These are phyloP conservation scores for Acanthurus leucopareius DNA, from an alignment of 2,797 vertebrate genomes.

Conservation along the genomic window DNA sequence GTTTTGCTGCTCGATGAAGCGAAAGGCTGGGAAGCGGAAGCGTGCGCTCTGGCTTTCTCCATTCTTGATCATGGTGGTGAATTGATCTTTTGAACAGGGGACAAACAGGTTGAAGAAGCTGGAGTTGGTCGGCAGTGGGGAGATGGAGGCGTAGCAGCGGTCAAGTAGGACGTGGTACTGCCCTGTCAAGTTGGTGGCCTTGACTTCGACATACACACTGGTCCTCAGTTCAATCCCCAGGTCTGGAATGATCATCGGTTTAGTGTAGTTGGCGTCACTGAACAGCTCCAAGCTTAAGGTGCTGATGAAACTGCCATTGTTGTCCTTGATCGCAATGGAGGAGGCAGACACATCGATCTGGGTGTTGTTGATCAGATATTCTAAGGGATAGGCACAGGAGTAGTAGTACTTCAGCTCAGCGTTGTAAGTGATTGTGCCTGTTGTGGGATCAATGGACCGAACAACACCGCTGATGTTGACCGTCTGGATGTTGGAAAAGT, in stretches of 20 bases:
- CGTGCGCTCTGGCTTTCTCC: constrained; percentile 80
- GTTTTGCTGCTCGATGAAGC: constrained; percentile 86
- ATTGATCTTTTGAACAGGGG: constrained; percentile 77
- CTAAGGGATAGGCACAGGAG: constrained; percentile 85
- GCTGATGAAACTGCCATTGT: constrained; percentile 88
- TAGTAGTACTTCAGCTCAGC: constrained; percentile 86
- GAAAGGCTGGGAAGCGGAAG: constrained; percentile 85
- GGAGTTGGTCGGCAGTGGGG: constrained; percentile 73
- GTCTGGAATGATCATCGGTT: constrained; percentile 70
- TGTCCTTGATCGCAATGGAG: constrained; percentile 83
- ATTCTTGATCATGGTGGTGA: constrained; percentile 81
- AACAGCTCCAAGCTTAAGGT: constrained; percentile 83
- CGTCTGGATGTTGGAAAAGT: constrained; percentile 85
- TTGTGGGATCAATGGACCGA: constrained; percentile 76
- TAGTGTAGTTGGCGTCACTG: constrained; percentile 68
- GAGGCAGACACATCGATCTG: constrained; percentile 82
- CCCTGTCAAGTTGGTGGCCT: constrained; percentile 84
- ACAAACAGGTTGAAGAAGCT: constrained; percentile 85
- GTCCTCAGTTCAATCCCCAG: constrained; percentile 82
- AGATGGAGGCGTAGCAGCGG: constrained; percentile 85
- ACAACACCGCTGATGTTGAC: constrained; percentile 85
- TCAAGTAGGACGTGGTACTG: constrained; percentile 86
- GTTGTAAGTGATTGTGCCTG: constrained; percentile 83
- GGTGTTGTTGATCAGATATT: constrained; percentile 87
- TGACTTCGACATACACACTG: constrained; percentile 82